Conservation (phyloP, 2,797 vertebrate genomes). For the Xenops minutus region DNA sequence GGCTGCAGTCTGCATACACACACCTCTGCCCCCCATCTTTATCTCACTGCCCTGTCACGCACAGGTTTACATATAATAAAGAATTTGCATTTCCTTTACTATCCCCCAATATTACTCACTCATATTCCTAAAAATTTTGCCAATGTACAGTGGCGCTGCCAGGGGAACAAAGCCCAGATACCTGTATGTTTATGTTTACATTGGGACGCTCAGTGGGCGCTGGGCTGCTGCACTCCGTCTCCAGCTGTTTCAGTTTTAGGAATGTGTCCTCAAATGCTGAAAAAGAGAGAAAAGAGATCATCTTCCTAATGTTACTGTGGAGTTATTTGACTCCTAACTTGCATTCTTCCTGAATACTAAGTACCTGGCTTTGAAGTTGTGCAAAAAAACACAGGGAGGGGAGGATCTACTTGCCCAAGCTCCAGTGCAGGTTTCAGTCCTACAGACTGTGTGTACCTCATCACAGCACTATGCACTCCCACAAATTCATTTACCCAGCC, state of each 20-base stretch:
- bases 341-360: not conserved
- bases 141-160: fast-evolving
- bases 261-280: slow-evolving; percentile 77
- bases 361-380: not conserved
- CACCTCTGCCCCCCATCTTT: not conserved
- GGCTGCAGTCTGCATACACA: fast-evolving
- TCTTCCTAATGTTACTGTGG: not conserved
- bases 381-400: not conserved
- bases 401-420: not conserved
- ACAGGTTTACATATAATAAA: not conserved
- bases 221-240: slow-evolving; percentile 72
- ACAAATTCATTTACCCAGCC: not conserved
- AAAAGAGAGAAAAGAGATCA: not conserved
- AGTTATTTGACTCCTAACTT: not conserved
- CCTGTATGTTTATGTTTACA: slow-evolving; percentile 86
- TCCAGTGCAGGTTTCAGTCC: not conserved
- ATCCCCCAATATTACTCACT: not conserved
- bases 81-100: not conserved
- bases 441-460: not conserved
- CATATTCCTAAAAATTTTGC: not conserved
- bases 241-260: slow-evolving; percentile 86
- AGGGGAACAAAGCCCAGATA: slow-evolving; percentile 37
- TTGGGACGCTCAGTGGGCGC: slow-evolving; percentile 66
- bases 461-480: not conserved
- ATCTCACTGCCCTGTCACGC: not conserved